phyloP scores from a whole-genome alignment of 2,797 vertebrate genomes.

The Aulostomus chinensis region DNA sequence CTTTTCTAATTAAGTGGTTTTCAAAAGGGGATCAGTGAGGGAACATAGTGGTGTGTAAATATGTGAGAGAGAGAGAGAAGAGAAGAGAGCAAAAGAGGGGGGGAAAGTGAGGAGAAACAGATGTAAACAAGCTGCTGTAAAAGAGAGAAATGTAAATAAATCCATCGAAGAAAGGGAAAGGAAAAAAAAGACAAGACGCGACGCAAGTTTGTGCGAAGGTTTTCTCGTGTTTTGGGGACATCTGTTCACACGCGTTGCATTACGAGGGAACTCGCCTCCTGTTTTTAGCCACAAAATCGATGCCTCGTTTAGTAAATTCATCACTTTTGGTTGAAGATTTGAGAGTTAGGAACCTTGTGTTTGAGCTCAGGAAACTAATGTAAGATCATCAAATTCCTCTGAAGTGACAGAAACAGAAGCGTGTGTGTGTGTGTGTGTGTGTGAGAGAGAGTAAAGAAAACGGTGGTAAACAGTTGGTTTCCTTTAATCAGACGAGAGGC shows the following conservation, averaged over 20 bases:
- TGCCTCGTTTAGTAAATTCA: no score
- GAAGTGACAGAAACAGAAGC: no score
- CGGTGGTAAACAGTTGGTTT: conserved; percentile 47
- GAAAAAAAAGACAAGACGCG: conserved; percentile 1
- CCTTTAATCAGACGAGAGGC: conserved; percentile 29
- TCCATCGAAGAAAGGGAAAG: conserved; percentile 32
- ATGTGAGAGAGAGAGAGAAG: background rate
- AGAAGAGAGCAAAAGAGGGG: background rate
- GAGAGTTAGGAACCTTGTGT: no score
- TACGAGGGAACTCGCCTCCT: no score
- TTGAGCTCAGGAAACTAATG: no score
- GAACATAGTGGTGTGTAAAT: conserved; percentile 55
- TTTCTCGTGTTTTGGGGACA: conserved; percentile 2
- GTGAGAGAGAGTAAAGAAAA: conserved; percentile 4
- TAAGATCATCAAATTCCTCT: no score
- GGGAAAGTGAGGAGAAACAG: conserved; percentile 39
- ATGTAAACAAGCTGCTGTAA: conserved; percentile 55
- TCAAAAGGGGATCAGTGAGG: conserved; percentile 58
- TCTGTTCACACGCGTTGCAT: background rate
- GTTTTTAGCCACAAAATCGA: no score
- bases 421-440: background rate
- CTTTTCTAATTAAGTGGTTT: conserved; percentile 70
- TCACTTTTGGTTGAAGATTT: no score
- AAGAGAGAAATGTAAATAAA: conserved; percentile 54
- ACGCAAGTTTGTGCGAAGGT: background rate